These are phyloP conservation scores for Amphipoea oculea DNA, from an alignment of 2,888 invertebrate genomes.

Conservation along the genomic window DNA sequence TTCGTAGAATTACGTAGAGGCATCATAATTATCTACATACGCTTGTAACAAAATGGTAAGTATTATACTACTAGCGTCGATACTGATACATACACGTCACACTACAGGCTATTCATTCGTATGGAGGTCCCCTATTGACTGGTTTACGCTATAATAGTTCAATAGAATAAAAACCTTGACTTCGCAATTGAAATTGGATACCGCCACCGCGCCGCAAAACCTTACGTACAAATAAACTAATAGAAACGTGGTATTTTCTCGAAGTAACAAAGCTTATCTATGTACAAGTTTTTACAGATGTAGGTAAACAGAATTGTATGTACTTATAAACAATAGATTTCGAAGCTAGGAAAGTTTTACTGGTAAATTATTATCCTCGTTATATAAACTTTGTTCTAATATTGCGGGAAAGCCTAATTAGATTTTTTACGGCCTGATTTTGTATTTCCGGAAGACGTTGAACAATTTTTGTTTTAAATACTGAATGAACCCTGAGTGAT, in stretches of 20 bases:
- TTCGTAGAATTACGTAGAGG: slow-evolving; percentile 29
- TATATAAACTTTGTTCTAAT: neutral
- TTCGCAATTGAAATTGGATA: slow-evolving; percentile 79
- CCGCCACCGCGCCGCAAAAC: slow-evolving; percentile 74
- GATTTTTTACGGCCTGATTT: neutral
- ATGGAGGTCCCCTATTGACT: slow-evolving; percentile 74
- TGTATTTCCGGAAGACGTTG: neutral
- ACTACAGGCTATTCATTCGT: slow-evolving; percentile 71
- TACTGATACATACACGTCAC: slow-evolving; percentile 67
- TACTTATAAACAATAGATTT: neutral
- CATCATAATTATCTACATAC: neutral
- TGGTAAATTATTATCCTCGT: neutral
- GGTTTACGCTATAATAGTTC: slow-evolving; percentile 74
- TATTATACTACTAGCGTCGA: neutral
- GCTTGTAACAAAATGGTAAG: slow-evolving; percentile 8
- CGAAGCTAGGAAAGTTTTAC: neutral
- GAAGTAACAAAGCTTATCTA: slow-evolving; percentile 8
- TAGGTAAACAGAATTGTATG: neutral
- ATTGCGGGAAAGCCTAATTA: neutral
- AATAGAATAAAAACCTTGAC: slow-evolving; percentile 79
- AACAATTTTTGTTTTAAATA: neutral
- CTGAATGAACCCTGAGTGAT: neutral
- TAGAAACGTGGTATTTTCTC: slow-evolving; percentile 49
- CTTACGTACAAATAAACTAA: slow-evolving; percentile 33
- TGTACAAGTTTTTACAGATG: neutral